Evolutionary conservation across 2,113 vertebrate species (phyloP).

Genomic region (Boulengeromyrus knoepffleri): DNA sequence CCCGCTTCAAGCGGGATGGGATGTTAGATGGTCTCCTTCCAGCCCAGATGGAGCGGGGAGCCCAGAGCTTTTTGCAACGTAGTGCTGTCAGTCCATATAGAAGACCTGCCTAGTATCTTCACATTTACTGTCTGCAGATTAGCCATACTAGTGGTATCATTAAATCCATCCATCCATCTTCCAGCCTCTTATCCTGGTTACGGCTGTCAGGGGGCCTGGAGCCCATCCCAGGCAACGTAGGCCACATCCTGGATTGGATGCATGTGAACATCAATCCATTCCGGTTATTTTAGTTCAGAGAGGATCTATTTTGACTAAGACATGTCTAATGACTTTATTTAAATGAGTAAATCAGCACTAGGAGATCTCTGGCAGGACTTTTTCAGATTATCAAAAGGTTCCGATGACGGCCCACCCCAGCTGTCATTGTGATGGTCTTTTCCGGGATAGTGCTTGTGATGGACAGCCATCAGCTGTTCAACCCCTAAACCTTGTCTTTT

Average conservation of each 20-base stretch:
- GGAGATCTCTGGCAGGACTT: neutral
- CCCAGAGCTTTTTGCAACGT: neutral
- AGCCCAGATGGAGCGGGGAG: neutral
- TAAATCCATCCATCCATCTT: conserved; percentile 7
- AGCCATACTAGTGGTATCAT: neutral
- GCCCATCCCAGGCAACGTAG: neutral
- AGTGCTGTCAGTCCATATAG: neutral
- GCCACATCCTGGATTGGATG: neutral
- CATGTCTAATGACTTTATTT: neutral
- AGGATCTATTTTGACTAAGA: neutral
- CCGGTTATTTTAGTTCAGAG: neutral
- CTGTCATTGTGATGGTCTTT: neutral
- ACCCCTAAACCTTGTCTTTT: neutral
- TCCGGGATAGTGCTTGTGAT: neutral
- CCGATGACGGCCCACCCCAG: neutral
- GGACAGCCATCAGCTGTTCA: neutral
- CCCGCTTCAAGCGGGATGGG: neutral
- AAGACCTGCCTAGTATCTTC: neutral
- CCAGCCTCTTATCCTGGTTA: neutral
- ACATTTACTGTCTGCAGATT: neutral
- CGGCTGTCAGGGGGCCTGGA: neutral
- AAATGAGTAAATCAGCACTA: neutral
- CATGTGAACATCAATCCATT: neutral
- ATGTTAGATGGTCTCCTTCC: neutral
- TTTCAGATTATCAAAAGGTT: neutral